Evolutionary conservation across 2,888 invertebrate genomes (phyloP).

Genomic region (Ennomos fuscantarius): DNA sequence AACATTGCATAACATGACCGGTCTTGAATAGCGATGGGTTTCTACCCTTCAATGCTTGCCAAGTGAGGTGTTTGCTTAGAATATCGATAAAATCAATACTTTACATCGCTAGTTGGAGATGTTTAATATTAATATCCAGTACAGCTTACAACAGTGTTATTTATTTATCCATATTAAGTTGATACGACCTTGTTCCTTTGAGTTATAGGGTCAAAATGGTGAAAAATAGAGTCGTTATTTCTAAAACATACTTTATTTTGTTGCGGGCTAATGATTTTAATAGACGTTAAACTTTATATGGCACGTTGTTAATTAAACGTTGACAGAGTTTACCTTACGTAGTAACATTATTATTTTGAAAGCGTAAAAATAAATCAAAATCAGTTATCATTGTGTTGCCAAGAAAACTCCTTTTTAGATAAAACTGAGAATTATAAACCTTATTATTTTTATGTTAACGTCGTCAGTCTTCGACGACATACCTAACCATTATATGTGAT

Average conservation of each 20-base stretch:
- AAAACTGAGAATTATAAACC: no score
- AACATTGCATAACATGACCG: neutral
- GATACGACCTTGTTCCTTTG: slow-evolving; percentile 27
- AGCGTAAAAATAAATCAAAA: neutral
- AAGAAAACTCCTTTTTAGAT: no score
- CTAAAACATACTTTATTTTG: slow-evolving; percentile 13
- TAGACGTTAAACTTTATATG: slow-evolving; percentile 11
- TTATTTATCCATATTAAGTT: slow-evolving; percentile 21
- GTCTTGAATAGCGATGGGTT: slow-evolving; percentile 11
- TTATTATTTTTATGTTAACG: no score
- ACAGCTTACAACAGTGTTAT: slow-evolving; percentile 38
- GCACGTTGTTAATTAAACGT: slow-evolving; percentile 26
- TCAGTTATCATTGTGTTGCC: neutral
- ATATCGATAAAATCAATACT: slow-evolving; percentile 38
- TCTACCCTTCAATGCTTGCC: slow-evolving; percentile 35
- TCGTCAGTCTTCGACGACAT: no score
- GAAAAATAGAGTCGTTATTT: slow-evolving; percentile 35
- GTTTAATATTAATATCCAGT: slow-evolving; percentile 60
- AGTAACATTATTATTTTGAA: slow-evolving; percentile 1
- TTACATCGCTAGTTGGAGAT: slow-evolving; percentile 54
- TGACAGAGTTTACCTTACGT: slow-evolving; percentile 13
- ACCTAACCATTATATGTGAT: no score
- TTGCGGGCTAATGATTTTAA: slow-evolving; percentile 12
- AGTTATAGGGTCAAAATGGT: slow-evolving; percentile 22
- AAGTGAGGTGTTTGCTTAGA: slow-evolving; percentile 34